These are phyloP conservation scores for Peromyscus polionotus DNA, from an alignment of 2,113 vertebrate species.

Conservation along the genomic window DNA sequence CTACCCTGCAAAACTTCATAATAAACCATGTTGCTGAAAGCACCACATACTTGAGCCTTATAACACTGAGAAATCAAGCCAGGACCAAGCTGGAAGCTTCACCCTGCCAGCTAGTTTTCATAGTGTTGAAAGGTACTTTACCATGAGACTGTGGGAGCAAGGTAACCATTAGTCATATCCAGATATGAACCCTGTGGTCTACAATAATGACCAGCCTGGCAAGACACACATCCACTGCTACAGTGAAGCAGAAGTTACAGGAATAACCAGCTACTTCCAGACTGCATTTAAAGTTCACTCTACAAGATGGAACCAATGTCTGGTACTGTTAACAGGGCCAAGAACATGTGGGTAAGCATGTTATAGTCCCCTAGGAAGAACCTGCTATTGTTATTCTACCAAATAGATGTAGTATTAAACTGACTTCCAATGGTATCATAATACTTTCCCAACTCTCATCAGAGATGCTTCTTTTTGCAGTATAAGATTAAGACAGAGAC, in stretches of 20 bases:
- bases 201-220: not conserved
- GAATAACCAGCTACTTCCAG: not conserved
- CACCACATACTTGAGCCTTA: not conserved
- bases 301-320: not conserved
- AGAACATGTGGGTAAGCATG: not conserved
- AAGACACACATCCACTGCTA: too few relatives aligned
- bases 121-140: too few relatives aligned
- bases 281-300: not conserved
- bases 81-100: too few relatives aligned
- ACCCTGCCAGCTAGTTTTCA: not conserved
- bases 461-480: not conserved
- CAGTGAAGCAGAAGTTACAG: not conserved
- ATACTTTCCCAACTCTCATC: not conserved
- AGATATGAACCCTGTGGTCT: not conserved
- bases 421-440: not conserved
- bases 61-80: not conserved
- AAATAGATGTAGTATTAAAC: not conserved
- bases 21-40: not conserved
- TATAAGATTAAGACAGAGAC: not conserved
- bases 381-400: not conserved
- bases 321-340: not conserved
- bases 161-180: not conserved
- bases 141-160: not conserved
- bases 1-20: not conserved
- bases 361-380: not conserved